These are phyloP conservation scores for Stenodera caucasica DNA, from an alignment of 2,888 invertebrate species.

Conservation along the genomic window DNA sequence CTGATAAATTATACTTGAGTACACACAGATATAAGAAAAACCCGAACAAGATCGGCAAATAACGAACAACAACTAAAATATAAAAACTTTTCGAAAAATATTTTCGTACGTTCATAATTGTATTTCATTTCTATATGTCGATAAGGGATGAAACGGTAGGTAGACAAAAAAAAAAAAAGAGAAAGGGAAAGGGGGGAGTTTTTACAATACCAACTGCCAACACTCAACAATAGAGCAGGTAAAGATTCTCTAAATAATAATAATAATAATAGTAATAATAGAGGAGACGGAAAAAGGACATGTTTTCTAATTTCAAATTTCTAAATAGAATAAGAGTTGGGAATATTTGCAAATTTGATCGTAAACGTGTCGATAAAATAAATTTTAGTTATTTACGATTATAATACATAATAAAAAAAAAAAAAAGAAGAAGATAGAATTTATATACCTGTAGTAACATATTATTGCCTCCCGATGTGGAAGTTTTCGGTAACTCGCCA, in stretches of 20 bases:
- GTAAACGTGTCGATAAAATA: no score
- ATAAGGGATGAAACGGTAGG: not conserved
- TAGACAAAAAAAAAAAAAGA: not conserved
- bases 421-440: no score
- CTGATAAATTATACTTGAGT: slow-evolving; percentile 39
- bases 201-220: slow-evolving; percentile 4
- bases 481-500: slow-evolving; percentile 37
- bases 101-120: not conserved
- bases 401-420: no score
- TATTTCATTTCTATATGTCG: not conserved
- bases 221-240: not conserved
- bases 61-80: slow-evolving; percentile 2
- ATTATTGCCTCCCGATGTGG: slow-evolving; percentile 54
- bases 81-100: not conserved
- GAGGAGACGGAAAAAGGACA: not conserved
- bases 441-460: slow-evolving; percentile 68
- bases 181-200: not conserved
- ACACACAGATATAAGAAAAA: slow-evolving; percentile 14
- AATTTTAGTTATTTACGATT: no score
- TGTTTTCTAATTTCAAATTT: no score
- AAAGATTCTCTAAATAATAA: not conserved
- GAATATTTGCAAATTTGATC: no score
- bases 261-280: slow-evolving; percentile 12
- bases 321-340: no score
- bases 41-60: slow-evolving; percentile 2